phyloP scores from a whole-genome alignment of 2,797 vertebrate species.

The Gymnoscopelus microlampas region DNA sequence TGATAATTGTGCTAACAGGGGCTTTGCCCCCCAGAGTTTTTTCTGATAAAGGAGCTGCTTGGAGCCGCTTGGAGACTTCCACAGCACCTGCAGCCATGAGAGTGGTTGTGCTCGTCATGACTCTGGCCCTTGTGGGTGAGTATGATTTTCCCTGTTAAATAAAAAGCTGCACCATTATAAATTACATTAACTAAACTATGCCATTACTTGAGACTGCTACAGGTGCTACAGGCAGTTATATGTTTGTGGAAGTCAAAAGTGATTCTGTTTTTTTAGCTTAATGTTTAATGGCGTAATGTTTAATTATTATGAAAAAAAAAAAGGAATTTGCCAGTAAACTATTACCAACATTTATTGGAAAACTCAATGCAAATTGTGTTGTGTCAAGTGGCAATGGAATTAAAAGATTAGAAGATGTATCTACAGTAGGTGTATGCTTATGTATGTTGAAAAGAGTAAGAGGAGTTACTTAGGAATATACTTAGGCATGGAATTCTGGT shows the following conservation, averaged over 20 bases:
- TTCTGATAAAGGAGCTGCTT: background rate
- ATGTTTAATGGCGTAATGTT: background rate
- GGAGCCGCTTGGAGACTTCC: background rate
- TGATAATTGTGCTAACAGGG: background rate
- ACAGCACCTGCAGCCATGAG: conserved; percentile 52
- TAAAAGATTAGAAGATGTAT: too few relatives aligned
- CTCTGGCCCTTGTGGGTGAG: conserved; percentile 69
- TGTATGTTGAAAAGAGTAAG: too few relatives aligned
- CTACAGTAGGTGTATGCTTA: too few relatives aligned
- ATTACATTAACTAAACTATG: background rate
- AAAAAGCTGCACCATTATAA: background rate
- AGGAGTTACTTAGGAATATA: background rate
- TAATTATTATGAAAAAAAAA: background rate
- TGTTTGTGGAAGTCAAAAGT: too few relatives aligned
- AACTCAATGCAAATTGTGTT: background rate
- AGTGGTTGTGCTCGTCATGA: conserved; percentile 58
- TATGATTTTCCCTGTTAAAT: conserved; percentile 5
- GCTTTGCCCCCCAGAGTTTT: background rate
- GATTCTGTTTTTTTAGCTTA: too few relatives aligned
- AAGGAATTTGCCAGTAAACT: background rate
- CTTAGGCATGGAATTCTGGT: background rate
- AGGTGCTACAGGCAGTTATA: too few relatives aligned
- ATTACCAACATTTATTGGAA: background rate
- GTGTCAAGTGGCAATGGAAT: background rate
- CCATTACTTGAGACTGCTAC: background rate